Evolutionary conservation across 2,797 vertebrate genomes (phyloP), one percentile per base, ranked within the genome.

Genomic region (Valencia hispanica): DNA sequence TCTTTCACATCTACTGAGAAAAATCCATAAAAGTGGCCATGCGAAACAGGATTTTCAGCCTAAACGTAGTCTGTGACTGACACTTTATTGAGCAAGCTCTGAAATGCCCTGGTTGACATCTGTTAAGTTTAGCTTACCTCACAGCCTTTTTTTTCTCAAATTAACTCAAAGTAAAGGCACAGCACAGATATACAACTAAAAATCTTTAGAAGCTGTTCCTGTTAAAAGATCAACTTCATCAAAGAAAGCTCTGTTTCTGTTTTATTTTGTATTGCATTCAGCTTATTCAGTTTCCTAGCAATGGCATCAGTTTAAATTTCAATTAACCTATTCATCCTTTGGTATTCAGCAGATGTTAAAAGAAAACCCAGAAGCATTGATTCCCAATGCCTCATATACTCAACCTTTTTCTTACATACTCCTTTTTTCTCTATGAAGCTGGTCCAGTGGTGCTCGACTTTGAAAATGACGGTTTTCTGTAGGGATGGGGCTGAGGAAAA

Each of bases 281-380:
- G 47, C 34, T 84, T 81, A 78, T 80, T 79, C n/a, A 47, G 75
- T 86, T 84, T 80, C 72, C 74, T 47, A 10, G 50, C 41, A 14
- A 27, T 77, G 75, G 51, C 78, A 81, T 84, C 7, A 17, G 77
- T 81, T 88, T 82, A 79, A 78, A 79, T 86, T 87, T 85, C 77
- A 86, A 88, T 89, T 89, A 89, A 91, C 85, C 87, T 81, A 45
- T 87, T 82, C 61, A 87, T 87, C 79, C 82, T 68, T 70, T 82
- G 39, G 71, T 80, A 69, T 59, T 86, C 79, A 18, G 72, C 3
- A 61, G 70, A 66, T 51, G 51, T 84, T 89, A 73, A 89, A 88
- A 89, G 76, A 30, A 50, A 78, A 77, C 76, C 59, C 48, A 47
- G 78, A 84, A 78, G 80, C 80, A 85, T 59, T 76, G 77, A 91